Conservation (phyloP, 1,140 invertebrate species). For the Muscidifurax raptorellus region DNA sequence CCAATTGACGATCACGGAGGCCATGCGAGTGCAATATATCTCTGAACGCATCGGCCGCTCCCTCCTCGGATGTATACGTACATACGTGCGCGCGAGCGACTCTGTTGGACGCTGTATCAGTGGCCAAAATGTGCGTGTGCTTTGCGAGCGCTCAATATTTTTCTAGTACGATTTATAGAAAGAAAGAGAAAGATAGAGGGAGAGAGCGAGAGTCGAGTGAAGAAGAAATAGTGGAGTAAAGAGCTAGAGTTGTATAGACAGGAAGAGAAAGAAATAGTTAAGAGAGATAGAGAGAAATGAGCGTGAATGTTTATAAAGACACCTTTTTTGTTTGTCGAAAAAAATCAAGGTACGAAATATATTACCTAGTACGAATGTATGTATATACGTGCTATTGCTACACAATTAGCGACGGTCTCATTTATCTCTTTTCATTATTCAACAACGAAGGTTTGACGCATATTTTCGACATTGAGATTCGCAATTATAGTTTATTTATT, state of each 20-base stretch:
- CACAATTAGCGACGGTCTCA: conserved; percentile 44
- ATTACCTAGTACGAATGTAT: conserved; percentile 35
- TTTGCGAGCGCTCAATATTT: conserved; percentile 17
- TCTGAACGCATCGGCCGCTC: not conserved
- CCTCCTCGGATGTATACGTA: conserved; percentile 1
- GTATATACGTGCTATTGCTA: conserved; percentile 44
- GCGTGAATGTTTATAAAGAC: not conserved
- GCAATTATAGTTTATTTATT: conserved; percentile 42
- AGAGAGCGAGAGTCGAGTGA: not conserved
- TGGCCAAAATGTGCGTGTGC: conserved; percentile 45
- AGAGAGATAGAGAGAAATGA: not conserved
- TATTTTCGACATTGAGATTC: conserved; percentile 50
- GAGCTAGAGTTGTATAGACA: not conserved
- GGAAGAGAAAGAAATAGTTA: too few relatives aligned
- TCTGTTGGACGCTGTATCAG: not conserved
- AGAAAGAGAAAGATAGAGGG: not conserved
- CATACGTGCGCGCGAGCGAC: not conserved
- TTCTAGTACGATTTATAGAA: not conserved
- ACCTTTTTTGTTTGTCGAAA: conserved; percentile 2
- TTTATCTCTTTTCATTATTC: conserved; percentile 26
- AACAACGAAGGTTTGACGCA: conserved; percentile 46
- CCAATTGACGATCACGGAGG: conserved; percentile 74
- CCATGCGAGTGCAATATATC: conserved; percentile 26
- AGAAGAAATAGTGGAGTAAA: conserved; percentile 6
- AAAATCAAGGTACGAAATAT: conserved; percentile 42